Evolutionary conservation across 1,140 invertebrate genomes (phyloP), one percentile per base, ranked within the genome.

Genomic region (Rhopalosiphum padi): DNA sequence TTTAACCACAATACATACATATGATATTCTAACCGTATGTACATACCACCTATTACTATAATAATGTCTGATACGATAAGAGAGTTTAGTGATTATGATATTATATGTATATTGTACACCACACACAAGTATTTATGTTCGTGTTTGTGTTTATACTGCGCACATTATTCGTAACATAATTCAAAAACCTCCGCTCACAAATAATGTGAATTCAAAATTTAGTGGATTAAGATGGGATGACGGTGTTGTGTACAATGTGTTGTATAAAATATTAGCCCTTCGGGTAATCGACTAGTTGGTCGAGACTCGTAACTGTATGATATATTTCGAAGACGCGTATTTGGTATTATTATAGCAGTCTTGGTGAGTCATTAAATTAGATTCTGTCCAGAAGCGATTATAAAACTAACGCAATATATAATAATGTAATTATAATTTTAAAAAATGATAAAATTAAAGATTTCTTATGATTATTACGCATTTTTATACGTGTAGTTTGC

Each of bases 231-330:
- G 30, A 87, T 87, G 30, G 23, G 9, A 48, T 30, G 30, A 48
- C 7, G 8, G 21, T 87, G 60, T 68, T 68, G 60, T 68, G 60
- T n/a, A 30, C 30, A 87, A 30, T 46, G 11, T 86, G 11, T 23
- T 48, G 43, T 43, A 87, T 30, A 48, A 87, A 87, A 87, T 87
- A 87, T 46, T n/a, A 48, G 85, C 15, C 85, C 85, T 87, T 48
- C 18, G 43, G 85, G 85, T 46, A 48, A 86, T 86, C 41, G 30
- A 48, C 37, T 2, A 41, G 22, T 30, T 30, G 25, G 25, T 4
- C 3, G 30, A 68, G n/a, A n/a, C 60, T 77, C 60, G 5, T n/a
- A 77, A n/a, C n/a, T 4, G 60, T 77, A 77, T 15, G 5, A 77
- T 18, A 68, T 77, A 18, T n/a, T 77, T 77, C 30, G n/a, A 77